Evolutionary conservation across 1,140 invertebrate species (phyloP), one percentile per base, ranked within the genome.

Genomic region (Leptoteleia sp.): DNA sequence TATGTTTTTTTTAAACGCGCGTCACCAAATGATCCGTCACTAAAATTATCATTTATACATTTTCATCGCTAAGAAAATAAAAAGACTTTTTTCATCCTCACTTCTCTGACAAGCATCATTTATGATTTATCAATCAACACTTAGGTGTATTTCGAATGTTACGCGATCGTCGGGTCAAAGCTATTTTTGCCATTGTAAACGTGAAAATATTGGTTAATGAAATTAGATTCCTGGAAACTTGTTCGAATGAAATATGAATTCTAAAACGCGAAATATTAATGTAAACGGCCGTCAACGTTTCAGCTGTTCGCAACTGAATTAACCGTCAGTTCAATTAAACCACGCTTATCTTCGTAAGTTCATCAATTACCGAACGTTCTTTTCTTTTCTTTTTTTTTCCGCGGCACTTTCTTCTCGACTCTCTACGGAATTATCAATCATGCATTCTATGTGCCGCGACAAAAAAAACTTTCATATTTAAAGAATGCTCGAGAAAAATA

Each of bases 381-480:
- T n/a, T n/a, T n/a, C n/a, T n/a, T n/a, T n/a, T n/a, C n/a, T 11
- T 2, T 4, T 57, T 57, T 50, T 50, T 35, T 13, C 4, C 16
- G 15, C 1, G n/a, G 3, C 31, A 19, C 17, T 50, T 50, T 50
- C 31, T 35, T 50, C 29, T 50, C 47, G 31, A 7, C 31, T 50
- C 31, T 50, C 47, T 50, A 33, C 35, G 35, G 29, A 9, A 50
- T 50, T 19, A 50, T 50, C 35, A 50, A 50, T 50, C 47, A 35
- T 31, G 9, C 47, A 35, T 33, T 19, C 47, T 50, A 35, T 35
- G 9, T 12, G 31, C n/a, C 9, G 27, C n/a, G n/a, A n/a, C 27
- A 22, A 50, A 19, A 50, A 50, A 50, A 50, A 50, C 47, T 47
- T 47, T 47, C 43, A 16, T 50, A 50, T 50, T 33, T 17, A 31